Evolutionary conservation across 2,113 vertebrate genomes (phyloP), one percentile per base, ranked within the genome.

Genomic region (Pseudorectes ferrugineus): DNA sequence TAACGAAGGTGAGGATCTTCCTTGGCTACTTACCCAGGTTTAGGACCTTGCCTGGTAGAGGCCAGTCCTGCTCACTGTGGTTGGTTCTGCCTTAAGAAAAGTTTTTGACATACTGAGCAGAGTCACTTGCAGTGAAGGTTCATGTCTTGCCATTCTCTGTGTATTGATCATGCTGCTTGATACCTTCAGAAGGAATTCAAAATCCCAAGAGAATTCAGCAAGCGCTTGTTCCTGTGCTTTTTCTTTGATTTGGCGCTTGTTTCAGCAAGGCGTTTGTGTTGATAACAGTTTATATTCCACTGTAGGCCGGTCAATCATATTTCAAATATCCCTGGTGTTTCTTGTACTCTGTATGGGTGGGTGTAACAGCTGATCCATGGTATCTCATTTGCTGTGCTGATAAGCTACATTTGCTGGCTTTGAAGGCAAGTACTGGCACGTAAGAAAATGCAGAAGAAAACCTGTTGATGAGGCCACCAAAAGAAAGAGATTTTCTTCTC

Each of bases 191-290:
- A 35, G 28, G 40, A 75, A 11, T 71, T 78, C 15, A 35, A 21
- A 55, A 49, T 67, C 31, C 21, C 19, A 4, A 8, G 36, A 71
- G 19, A 28, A 58, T 85, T 89, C 52, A 78, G 36, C 35, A 67
- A 84, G 51, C 3, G 7, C 24, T 52, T 0, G 0, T 83, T 80
- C 11, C 4, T 9, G 1, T 63, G 8, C 25, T 42, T 45, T 11
- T 59, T 70, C 20, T 49, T 35, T 3, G 4, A 43, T 57, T 40
- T 58, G 24, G 23, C 0, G 0, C 23, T 68, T 12, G 19, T 73
- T 77, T 91, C 54, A 48, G 54, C 38, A 48, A 58, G 40, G 26
- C 5, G 1, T 73, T 65, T 38, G 4, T 45, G 23, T 49, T 38
- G 38, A 10, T 78, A 89, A 51, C 10, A 10, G 48, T 77, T 89